phyloP scores from a whole-genome alignment of 2,113 vertebrate genomes.

The Esox niger region DNA sequence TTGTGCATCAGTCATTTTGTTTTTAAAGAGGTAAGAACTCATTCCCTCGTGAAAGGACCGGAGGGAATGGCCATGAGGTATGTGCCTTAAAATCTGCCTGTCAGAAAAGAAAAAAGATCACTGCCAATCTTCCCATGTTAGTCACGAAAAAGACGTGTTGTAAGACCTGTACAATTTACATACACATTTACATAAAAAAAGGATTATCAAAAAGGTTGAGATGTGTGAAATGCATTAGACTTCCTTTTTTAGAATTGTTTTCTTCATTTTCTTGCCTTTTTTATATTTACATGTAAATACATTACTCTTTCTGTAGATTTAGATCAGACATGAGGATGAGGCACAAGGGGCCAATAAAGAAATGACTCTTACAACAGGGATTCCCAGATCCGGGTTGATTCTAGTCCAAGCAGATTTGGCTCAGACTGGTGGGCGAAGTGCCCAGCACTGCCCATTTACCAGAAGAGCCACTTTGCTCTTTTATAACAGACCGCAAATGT shows the following conservation, averaged over 20 bases:
- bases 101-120: conserved; percentile 71
- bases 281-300: conserved; percentile 84
- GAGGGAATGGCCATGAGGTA: conserved; percentile 74
- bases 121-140: conserved; percentile 79
- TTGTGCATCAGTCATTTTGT: conserved; percentile 50
- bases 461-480: conserved; percentile 89
- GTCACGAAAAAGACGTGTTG: conserved; percentile 66
- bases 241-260: conserved; percentile 66
- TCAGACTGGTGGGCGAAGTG: conserved; percentile 68
- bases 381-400: conserved; percentile 65
- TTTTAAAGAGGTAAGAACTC: conserved; percentile 41
- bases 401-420: conserved; percentile 68
- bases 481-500: conserved; percentile 92
- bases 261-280: conserved; percentile 71
- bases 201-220: conserved; percentile 57
- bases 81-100: conserved; percentile 92
- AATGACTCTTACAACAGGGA: conserved; percentile 74
- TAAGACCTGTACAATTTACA: conserved; percentile 73
- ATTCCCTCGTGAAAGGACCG: conserved; percentile 27
- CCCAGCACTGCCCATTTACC: conserved; percentile 75
- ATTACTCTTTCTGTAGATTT: conserved; percentile 84
- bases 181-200: conserved; percentile 66
- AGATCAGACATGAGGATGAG: conserved; percentile 73
- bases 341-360: conserved; percentile 73
- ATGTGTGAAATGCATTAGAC: conserved; percentile 62